These are phyloP conservation scores for Myzus persicae DNA, from an alignment of 1,140 invertebrate species.

Conservation along the genomic window DNA sequence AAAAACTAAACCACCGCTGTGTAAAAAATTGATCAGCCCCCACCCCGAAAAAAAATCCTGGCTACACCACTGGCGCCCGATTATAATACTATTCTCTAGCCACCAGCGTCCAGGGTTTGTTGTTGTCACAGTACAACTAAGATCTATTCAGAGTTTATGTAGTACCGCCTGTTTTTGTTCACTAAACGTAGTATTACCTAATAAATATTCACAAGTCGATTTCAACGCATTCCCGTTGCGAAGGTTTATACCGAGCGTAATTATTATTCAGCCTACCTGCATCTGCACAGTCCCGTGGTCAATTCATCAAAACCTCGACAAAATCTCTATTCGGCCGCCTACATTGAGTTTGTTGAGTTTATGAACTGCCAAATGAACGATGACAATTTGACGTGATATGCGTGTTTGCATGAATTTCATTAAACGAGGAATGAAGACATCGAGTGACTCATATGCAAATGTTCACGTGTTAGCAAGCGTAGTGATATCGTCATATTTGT, in stretches of 20 bases:
- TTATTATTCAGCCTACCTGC: neutral
- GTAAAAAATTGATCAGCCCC: too few species aligned
- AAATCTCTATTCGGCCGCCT: neutral
- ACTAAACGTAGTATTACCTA: too few species aligned
- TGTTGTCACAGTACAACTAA: neutral
- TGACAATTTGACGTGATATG: neutral
- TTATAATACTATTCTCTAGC: too few species aligned
- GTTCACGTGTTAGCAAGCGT: neutral
- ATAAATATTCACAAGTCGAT: neutral
- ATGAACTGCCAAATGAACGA: neutral
- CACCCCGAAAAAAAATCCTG: too few species aligned
- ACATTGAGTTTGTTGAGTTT: neutral
- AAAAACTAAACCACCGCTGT: too few species aligned
- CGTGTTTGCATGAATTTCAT: neutral
- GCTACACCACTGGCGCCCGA: too few species aligned
- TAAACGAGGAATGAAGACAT: neutral
- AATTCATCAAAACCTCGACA: neutral
- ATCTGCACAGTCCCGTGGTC: neutral
- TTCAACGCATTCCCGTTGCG: too few species aligned
- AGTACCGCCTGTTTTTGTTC: neutral
- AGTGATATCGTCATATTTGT: too few species aligned
- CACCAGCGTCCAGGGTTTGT: too few species aligned
- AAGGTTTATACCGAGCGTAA: neutral
- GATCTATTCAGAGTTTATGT: neutral
- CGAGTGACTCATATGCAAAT: neutral